A percentile compares a stretch with the other conserved stretches of the same genome.
Evolutionary conservation across 2,888 invertebrate species (phyloP).

Genomic region (Enoplolaimus lenunculus): DNA sequence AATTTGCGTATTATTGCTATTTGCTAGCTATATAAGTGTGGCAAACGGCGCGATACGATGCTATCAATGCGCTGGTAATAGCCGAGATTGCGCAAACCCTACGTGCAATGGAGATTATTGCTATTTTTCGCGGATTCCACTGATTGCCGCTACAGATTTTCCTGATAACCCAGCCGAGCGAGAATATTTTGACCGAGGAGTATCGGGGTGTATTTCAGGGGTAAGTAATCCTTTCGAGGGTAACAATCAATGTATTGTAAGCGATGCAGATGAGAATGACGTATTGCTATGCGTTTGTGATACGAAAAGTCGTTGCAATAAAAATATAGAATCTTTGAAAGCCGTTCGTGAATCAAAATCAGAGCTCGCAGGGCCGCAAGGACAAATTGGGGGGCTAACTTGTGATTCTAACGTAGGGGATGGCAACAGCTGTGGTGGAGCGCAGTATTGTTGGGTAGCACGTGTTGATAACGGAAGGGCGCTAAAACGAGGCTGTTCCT

Average conservation of each 20-base stretch:
- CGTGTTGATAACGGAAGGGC: background rate
- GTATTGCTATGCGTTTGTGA: background rate
- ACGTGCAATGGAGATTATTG: background rate
- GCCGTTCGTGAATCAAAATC: background rate
- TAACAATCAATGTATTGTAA: background rate
- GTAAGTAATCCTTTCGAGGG: background rate
- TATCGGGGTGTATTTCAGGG: background rate
- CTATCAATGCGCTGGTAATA: background rate
- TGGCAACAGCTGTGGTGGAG: background rate
- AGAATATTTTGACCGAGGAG: background rate
- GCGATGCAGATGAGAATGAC: background rate
- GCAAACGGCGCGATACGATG: background rate
- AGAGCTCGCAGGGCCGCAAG: background rate
- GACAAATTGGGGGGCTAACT: background rate
- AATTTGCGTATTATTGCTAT: no score
- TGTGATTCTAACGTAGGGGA: background rate
- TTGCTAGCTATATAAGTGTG: no score
- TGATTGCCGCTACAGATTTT: background rate
- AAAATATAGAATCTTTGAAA: background rate
- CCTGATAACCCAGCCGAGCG: background rate
- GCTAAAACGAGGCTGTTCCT: background rate
- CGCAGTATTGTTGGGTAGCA: background rate
- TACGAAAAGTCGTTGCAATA: background rate
- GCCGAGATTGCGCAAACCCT: background rate
- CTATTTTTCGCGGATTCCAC: background rate